These are phyloP conservation scores for Euura saliciscinereae DNA, from an alignment of 1,140 invertebrate species.

Conservation along the genomic window DNA sequence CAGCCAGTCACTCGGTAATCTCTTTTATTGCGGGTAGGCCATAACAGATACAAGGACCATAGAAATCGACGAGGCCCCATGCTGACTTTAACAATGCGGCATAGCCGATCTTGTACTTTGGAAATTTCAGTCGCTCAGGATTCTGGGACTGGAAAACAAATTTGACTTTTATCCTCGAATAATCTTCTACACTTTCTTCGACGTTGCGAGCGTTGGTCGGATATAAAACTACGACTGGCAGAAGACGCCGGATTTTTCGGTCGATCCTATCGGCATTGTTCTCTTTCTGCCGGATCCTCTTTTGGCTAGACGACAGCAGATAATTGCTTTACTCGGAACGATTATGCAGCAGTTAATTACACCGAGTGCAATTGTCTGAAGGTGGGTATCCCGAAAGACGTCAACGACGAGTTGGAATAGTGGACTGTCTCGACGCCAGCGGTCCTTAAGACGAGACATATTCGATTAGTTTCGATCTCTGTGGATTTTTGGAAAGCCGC, in stretches of 20 bases:
- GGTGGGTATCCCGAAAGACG: neutral
- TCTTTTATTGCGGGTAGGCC: conserved; percentile 23
- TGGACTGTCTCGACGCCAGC: neutral
- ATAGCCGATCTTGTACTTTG: neutral
- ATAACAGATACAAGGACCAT: neutral
- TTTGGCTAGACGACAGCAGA: neutral
- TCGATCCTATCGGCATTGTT: neutral
- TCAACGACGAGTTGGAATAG: neutral
- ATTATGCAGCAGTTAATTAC: neutral
- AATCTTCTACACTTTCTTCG: too few species aligned
- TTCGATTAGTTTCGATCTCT: neutral
- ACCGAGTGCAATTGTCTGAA: neutral
- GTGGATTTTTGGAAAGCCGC: neutral
- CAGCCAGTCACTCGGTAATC: conserved; percentile 18
- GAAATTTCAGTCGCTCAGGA: too few species aligned
- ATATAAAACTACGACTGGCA: too few species aligned
- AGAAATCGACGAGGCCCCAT: neutral
- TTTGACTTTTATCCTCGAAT: too few species aligned
- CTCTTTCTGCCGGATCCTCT: neutral
- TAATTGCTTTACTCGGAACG: neutral
- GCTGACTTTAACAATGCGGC: neutral
- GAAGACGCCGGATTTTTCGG: too few species aligned
- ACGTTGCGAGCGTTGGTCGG: too few species aligned
- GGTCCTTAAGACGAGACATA: neutral
- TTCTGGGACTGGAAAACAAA: too few species aligned